Evolutionary conservation across 2,888 invertebrate species (phyloP).

Genomic region (Melikaiella ostensackeni): DNA sequence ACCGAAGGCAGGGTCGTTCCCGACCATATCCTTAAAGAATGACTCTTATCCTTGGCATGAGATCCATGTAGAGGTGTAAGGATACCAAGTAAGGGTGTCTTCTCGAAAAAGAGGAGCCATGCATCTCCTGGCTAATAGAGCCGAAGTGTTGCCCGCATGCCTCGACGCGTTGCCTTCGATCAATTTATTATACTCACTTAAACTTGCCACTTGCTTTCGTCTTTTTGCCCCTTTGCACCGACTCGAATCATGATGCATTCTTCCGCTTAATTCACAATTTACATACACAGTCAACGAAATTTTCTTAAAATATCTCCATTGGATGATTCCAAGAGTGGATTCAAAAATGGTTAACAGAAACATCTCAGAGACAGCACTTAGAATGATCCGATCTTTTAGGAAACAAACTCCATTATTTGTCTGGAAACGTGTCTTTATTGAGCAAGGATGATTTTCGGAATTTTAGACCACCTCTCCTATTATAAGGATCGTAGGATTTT

Average conservation of each 20-base stretch:
- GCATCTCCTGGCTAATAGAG: slow-evolving; percentile 64
- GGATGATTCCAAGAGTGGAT: not conserved
- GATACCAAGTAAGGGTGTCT: slow-evolving; percentile 51
- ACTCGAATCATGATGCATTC: slow-evolving; percentile 6
- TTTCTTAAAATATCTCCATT: not conserved
- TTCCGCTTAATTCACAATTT: not conserved
- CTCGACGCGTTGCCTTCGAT: slow-evolving; percentile 61
- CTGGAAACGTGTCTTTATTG: no score
- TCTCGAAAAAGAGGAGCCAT: slow-evolving; percentile 57
- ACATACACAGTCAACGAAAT: not conserved
- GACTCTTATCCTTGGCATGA: slow-evolving; percentile 54
- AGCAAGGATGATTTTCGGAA: no score
- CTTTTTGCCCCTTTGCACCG: slow-evolving; percentile 47
- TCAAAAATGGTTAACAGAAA: not conserved
- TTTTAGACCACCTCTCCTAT: no score
- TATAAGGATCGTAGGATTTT: no score
- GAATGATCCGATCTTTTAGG: no score
- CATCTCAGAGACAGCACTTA: no score
- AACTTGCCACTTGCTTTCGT: slow-evolving; percentile 53
- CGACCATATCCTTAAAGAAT: slow-evolving; percentile 50
- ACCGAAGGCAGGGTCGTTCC: slow-evolving; percentile 25
- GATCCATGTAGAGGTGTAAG: slow-evolving; percentile 51
- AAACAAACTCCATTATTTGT: no score
- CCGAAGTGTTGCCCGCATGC: slow-evolving; percentile 65
- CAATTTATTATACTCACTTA: slow-evolving; percentile 68